Evolutionary conservation across 2,888 invertebrate genomes (phyloP), one percentile per base, ranked within the genome.

Genomic region (Habrosyne pyritoides): DNA sequence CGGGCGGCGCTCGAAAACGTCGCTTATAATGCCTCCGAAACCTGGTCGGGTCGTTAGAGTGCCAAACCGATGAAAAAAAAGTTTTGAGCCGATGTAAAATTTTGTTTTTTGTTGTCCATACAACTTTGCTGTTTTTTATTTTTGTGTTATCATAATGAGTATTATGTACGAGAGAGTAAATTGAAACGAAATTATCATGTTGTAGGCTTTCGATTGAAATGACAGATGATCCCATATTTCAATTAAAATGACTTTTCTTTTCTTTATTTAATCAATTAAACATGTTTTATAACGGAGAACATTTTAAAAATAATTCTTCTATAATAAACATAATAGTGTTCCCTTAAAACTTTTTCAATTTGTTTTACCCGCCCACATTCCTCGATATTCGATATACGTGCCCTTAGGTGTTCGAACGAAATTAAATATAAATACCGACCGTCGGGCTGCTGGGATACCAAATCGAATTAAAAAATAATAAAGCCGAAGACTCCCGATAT

Each of bases 401-500:
- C 72, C 74, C 72, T 59, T 66, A 64, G 61, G 71, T 67, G 66
- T 72, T 75, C 67, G 66, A 64, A 71, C 66, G 58, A 75, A 85
- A 87, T 87, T 80, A 85, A 84, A 88, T 82, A 86, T 83, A 85
- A 87, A 87, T 84, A 86, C 73, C 76, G 74, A 73, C 53, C 66
- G 69, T 79, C 75, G 79, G 77, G 70, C 66, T 56, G 64, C 63
- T 65, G 80, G 81, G 83, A 74, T 68, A 68, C 67, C 50, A 64
- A 79, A 84, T 81, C 68, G 67, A 83, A 86, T 86, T 84, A 84
- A 84, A 84, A 84, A 84, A 83, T 83, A 84, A 84, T 78, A 81
- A 75, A 66, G 60, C 60, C 56, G 62, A 66, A 63, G 66, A 60
- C 53, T 56, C 52, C 60, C 63, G 53, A 69, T 74, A 67, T 75